A percentile compares a stretch with the other conserved stretches of the same genome.
Evolutionary conservation across 2,797 vertebrate genomes (phyloP).

Genomic region (Tarsius wallacei): DNA sequence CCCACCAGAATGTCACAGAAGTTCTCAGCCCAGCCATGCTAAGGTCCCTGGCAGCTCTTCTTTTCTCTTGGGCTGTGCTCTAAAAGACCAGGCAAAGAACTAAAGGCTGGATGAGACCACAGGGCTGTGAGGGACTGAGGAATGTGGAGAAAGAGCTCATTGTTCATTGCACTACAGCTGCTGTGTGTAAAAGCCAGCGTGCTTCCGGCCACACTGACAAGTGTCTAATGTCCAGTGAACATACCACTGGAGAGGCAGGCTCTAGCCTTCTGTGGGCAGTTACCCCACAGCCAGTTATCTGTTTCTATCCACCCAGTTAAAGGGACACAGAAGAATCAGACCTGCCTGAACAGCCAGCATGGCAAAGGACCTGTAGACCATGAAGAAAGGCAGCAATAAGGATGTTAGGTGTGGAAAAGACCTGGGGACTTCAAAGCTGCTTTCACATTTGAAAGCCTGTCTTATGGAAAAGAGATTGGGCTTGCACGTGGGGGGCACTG

Average conservation of each 20-base stretch:
- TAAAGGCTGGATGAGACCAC: neutral
- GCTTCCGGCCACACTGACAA: accelerated
- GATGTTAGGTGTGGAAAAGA: neutral
- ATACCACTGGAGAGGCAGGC: neutral
- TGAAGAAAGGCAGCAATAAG: accelerated
- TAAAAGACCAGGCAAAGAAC: neutral
- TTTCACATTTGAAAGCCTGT: neutral
- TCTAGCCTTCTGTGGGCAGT: neutral
- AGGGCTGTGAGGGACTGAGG: accelerated
- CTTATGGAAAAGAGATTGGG: neutral
- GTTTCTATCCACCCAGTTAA: neutral
- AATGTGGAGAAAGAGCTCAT: neutral
- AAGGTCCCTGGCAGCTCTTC: neutral
- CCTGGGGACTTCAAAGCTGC: neutral
- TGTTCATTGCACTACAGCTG: accelerated
- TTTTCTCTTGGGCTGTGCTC: neutral
- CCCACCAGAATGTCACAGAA: neutral
- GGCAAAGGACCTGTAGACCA: neutral
- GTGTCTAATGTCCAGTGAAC: no score
- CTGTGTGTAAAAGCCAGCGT: accelerated
- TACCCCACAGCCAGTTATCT: accelerated
- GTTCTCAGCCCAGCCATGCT: neutral
- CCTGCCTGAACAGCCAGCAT: neutral
- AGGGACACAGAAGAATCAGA: neutral
- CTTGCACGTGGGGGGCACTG: accelerated